phyloP scores from a whole-genome alignment of 23 tunicate species.

The Trididemnum clinides region DNA sequence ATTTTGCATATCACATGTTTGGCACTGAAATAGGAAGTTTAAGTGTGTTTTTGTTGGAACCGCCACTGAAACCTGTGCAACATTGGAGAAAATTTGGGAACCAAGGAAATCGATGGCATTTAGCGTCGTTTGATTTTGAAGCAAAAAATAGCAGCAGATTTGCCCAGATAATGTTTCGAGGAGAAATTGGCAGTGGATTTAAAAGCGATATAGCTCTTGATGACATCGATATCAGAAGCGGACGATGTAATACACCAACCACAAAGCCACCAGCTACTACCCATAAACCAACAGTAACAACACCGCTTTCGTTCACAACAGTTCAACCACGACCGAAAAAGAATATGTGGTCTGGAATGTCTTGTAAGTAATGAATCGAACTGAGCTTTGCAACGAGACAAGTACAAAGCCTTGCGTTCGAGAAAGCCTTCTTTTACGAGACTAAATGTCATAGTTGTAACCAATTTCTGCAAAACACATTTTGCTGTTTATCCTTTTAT shows the following conservation, averaged over 20 bases:
- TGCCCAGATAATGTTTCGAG: background rate
- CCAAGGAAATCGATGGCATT: background rate
- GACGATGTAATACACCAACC: slow-evolving; percentile 78
- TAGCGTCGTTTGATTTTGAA: background rate
- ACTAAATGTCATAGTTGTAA: no score
- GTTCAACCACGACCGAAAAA: no score
- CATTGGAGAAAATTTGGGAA: slow-evolving; percentile 24
- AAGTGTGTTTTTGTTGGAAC: slow-evolving; percentile 10
- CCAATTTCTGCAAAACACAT: no score
- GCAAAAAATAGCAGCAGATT: background rate
- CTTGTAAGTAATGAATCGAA: slow-evolving; percentile 69
- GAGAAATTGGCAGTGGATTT: background rate
- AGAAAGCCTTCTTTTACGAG: no score
- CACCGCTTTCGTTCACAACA: slow-evolving; percentile 45
- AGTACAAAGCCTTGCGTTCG: no score
- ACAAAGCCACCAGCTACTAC: background rate
- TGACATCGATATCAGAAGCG: slow-evolving; percentile 73
- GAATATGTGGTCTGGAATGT: slow-evolving; percentile 43
- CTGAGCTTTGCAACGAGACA: no score
- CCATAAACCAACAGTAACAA: slow-evolving; percentile 30
- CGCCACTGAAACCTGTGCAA: background rate
- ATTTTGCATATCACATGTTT: slow-evolving; percentile 77
- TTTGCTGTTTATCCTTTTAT: no score
- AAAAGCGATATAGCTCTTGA: slow-evolving; percentile 69
- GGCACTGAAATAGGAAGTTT: slow-evolving; percentile 71